Conservation (phyloP, 2,888 invertebrate species). For the Cheilosia impressa region DNA sequence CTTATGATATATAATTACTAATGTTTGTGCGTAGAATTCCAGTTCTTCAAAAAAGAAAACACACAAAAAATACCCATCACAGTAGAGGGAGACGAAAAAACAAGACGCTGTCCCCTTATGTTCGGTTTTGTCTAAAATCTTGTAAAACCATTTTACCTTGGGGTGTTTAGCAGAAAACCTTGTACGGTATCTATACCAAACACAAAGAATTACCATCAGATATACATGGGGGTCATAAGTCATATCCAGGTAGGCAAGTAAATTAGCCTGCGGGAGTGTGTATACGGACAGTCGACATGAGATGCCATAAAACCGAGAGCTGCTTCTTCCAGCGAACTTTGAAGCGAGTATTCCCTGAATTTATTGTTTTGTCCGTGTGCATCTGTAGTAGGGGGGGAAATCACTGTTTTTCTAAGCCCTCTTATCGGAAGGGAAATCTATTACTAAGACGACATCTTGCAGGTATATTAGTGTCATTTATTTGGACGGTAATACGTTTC, state of each 20-base stretch:
- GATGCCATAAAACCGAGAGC: conserved; percentile 49
- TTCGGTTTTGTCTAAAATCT: conserved; percentile 71
- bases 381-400: conserved; percentile 3
- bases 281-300: conserved; percentile 56
- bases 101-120: conserved; percentile 67
- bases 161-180: conserved; percentile 67
- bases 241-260: conserved; percentile 74
- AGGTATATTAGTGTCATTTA: conserved; percentile 52
- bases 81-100: conserved; percentile 9
- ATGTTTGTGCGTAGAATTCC: conserved; percentile 71
- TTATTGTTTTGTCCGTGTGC: conserved; percentile 39
- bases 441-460: conserved; percentile 31
- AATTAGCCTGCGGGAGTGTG: conserved; percentile 70
- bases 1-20: conserved; percentile 71
- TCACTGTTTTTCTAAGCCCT: conserved; percentile 35
- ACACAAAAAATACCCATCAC: conserved; percentile 1
- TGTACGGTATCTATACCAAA: conserved; percentile 55
- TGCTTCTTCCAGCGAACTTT: conserved; percentile 40
- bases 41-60: conserved; percentile 61
- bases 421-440: conserved; percentile 35
- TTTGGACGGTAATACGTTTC: conserved; percentile 45
- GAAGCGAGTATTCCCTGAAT: conserved; percentile 32
- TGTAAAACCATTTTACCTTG: conserved; percentile 70
- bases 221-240: conserved; percentile 72
- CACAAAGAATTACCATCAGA: conserved; percentile 60